Evolutionary conservation across 1,140 invertebrate genomes (phyloP).

Genomic region (Amphibalanus amphitrite): DNA sequence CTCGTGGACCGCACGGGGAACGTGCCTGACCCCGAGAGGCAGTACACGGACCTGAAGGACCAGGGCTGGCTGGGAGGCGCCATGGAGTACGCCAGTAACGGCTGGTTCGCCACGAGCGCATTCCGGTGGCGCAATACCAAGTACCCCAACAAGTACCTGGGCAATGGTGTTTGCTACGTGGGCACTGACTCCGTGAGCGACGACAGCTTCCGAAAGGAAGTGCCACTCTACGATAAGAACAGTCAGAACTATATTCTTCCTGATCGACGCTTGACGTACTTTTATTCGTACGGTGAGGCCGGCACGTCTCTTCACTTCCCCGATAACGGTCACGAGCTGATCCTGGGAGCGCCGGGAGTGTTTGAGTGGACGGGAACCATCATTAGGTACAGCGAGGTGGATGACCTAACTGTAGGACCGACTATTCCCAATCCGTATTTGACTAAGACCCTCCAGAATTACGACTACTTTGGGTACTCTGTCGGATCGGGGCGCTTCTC

Average conservation of each 20-base stretch:
- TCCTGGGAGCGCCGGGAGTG: conserved; percentile 27
- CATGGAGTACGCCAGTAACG: neutral
- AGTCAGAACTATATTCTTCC: neutral
- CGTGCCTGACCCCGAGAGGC: neutral
- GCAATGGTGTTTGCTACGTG: conserved; percentile 15
- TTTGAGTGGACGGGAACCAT: conserved; percentile 23
- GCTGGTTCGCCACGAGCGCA: conserved; percentile 7
- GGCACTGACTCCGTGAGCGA: neutral
- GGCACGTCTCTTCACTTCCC: conserved; percentile 19
- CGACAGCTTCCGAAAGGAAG: conserved; percentile 5
- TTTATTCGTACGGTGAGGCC: conserved; percentile 21
- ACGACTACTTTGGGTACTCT: neutral
- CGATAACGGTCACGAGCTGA: conserved; percentile 16
- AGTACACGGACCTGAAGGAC: no score
- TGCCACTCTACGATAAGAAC: conserved; percentile 7
- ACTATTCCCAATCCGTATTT: neutral
- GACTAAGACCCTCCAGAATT: neutral
- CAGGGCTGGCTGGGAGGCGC: conserved; percentile 11
- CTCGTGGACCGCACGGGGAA: neutral
- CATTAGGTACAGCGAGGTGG: neutral
- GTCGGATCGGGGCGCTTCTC: neutral
- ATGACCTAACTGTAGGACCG: no score
- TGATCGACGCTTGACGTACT: conserved; percentile 5
- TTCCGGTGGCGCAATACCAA: conserved; percentile 12
- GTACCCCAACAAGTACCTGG: neutral